Base-by-base conservation (phyloP, 2,113 vertebrate species). In the Heliornis fulica region DNA sequence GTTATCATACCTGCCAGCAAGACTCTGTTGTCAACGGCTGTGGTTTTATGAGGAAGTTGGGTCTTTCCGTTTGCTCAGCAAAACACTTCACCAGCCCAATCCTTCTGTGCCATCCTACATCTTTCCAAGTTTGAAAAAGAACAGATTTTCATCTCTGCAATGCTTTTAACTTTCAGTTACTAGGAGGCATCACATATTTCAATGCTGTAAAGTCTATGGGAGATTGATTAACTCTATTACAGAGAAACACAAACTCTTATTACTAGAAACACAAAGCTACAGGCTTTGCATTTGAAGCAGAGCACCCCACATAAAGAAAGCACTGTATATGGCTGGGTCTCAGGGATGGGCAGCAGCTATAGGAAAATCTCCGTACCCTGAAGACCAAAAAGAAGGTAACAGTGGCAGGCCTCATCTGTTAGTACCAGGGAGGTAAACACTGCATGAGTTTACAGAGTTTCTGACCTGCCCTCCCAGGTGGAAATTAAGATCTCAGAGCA, bases 351-450 rank as follows among this genome's bases (percentile, higher is more conserved):
- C 7, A 29, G 36, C 75, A 83, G 70, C 53, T 51, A 0, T 5
- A 28, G 29, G 70, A 76, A 94, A 87, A 68, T 7, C 36, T 16
- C 40, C 29, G 36, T 13, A 46, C 31, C n/a, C 64, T 0, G 0
- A 64, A 71, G 48, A 36, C 18, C 14, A 21, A 43, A 54, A 66
- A 16, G 3, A 50, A 26, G 26, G 29, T 60, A 78, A n/a, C n/a
- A 51, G 61, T 64, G 2, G 2, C 16, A 63, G 22, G 36, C 0
- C 0, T 14, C 0, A 0, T 17, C 34, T 79, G 6, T n/a, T 40
- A 54, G 56, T 41, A 63, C 7, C 32, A 71, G 57, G 26, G 23
- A 85, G 26, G 66, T 38, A 64, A 75, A 63, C 15, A 14, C 41
- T 25, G 31, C 7, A 5, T 4, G 34, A 83, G 29, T 16, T 68